phyloP scores from a whole-genome alignment of 2,113 vertebrate genomes.

The Seriola aureovittata region DNA sequence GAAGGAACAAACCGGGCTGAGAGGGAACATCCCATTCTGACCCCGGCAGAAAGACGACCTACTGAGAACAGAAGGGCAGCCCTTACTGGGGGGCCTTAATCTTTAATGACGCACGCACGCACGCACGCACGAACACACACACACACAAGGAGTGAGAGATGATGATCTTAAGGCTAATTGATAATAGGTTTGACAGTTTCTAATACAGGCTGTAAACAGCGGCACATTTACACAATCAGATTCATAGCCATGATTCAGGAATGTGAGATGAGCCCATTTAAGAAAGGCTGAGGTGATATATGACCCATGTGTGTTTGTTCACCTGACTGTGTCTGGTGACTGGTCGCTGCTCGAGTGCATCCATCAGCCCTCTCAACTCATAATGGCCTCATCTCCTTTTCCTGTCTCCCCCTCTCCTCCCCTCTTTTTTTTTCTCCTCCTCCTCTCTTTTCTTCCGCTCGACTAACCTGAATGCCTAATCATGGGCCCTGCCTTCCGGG shows the following conservation, averaged over 20 bases:
- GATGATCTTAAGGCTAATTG: not conserved
- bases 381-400: slow-evolving; percentile 68
- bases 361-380: slow-evolving; percentile 72
- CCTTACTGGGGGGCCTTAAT: slow-evolving; percentile 54
- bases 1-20: not conserved
- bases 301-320: slow-evolving; percentile 49
- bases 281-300: slow-evolving; percentile 25
- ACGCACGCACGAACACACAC: not conserved
- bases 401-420: slow-evolving; percentile 34
- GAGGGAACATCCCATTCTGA: slow-evolving; percentile 28
- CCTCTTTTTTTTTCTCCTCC: not conserved
- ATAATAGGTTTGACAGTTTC: slow-evolving; percentile 15
- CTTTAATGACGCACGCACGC: slow-evolving; percentile 49
- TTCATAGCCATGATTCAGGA: slow-evolving; percentile 10
- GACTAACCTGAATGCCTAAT: slow-evolving; percentile 82
- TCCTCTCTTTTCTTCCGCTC: slow-evolving; percentile 71
- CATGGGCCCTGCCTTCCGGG: slow-evolving; percentile 72
- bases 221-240: not conserved
- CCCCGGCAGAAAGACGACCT: slow-evolving; percentile 36
- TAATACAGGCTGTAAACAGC: not conserved
- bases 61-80: slow-evolving; percentile 43
- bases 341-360: slow-evolving; percentile 58
- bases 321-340: slow-evolving; percentile 64
- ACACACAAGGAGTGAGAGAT: not conserved
- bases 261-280: not conserved